phyloP scores from a whole-genome alignment of 2,113 vertebrate species.

The Catharus minimus region DNA sequence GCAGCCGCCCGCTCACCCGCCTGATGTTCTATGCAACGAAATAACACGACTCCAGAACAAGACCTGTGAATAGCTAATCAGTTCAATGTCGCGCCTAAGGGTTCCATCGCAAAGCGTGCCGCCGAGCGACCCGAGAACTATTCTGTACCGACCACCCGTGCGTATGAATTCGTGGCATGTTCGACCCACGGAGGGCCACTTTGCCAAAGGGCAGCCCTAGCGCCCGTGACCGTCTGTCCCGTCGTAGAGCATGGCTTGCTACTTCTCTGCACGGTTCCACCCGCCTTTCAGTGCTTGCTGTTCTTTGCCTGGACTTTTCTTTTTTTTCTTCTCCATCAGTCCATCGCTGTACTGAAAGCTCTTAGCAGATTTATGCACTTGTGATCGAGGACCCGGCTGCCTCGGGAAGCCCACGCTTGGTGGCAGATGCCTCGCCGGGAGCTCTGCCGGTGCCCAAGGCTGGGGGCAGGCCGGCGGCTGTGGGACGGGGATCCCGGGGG shows the following conservation, averaged over 20 bases:
- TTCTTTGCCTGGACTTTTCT: slow-evolving; percentile 75
- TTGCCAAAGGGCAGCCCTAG: slow-evolving; percentile 93
- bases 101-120: slow-evolving; percentile 80
- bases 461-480: neutral
- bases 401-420: neutral
- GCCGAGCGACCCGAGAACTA: slow-evolving; percentile 76
- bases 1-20: slow-evolving; percentile 83
- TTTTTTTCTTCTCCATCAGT: slow-evolving; percentile 64
- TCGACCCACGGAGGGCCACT: slow-evolving; percentile 83
- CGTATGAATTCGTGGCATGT: slow-evolving; percentile 95
- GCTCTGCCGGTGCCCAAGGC: neutral
- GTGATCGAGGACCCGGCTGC: slow-evolving; percentile 63
- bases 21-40: slow-evolving; percentile 99
- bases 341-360: slow-evolving; percentile 77
- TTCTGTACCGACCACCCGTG: slow-evolving; percentile 85
- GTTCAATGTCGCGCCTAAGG: slow-evolving; percentile 82
- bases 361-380: slow-evolving; percentile 83
- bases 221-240: slow-evolving; percentile 84
- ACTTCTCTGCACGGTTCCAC: slow-evolving; percentile 90
- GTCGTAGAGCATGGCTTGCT: slow-evolving; percentile 92
- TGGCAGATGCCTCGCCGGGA: neutral
- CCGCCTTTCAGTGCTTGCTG: slow-evolving; percentile 80
- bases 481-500: neutral
- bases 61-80: slow-evolving; percentile 83
- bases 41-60: slow-evolving; percentile 87